Conservation (phyloP, 92 coral and sea anemone species). For the Micromussa lordhowensis region DNA sequence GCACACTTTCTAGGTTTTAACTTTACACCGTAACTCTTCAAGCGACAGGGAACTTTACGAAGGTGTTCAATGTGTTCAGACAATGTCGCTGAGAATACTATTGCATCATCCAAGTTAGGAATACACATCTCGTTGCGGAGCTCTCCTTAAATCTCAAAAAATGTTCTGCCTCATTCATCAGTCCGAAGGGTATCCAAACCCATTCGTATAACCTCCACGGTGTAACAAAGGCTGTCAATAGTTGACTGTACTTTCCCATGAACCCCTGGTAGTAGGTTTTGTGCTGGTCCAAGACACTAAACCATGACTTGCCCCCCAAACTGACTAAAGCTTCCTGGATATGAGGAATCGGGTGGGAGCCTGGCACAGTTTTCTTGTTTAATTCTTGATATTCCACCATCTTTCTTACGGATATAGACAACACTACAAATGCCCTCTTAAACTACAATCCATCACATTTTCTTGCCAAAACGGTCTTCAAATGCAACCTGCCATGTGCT, state of each 20-base stretch:
- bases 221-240: constrained; percentile 51
- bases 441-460: too few species aligned
- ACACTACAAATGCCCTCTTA: too few species aligned
- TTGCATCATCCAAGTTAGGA: constrained; percentile 62
- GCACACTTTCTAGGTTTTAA: too few species aligned
- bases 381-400: constrained; percentile 32
- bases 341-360: constrained; percentile 45
- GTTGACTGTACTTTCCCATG: constrained; percentile 46
- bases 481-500: too few species aligned
- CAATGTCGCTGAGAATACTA: constrained; percentile 51
- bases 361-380: not conserved
- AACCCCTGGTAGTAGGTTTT: constrained; percentile 64
- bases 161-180: constrained; percentile 59
- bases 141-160: constrained; percentile 60
- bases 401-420: constrained; percentile 46
- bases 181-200: constrained; percentile 59
- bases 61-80: constrained; percentile 54
- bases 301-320: constrained; percentile 59
- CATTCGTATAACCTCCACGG: constrained; percentile 67
- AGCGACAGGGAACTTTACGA: too few species aligned
- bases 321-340: constrained; percentile 55
- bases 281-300: too few species aligned
- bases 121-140: constrained; percentile 55
- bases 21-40: too few species aligned
- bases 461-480: too few species aligned